Conservation (phyloP, 2,888 invertebrate genomes). For the Volucella bombylans region DNA sequence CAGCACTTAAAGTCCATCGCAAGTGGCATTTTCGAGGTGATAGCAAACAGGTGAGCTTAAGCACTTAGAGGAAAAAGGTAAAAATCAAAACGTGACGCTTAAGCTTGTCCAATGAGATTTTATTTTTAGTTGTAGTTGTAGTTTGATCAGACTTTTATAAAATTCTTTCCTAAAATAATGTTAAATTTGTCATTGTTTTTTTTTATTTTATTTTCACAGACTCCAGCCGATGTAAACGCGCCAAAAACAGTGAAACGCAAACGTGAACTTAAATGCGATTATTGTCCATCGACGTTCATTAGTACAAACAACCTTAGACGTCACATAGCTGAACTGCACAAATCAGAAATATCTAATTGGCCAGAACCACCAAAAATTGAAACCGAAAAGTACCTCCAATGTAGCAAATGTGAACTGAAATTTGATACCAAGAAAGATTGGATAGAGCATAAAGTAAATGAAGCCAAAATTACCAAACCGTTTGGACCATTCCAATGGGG, state of each 20-base stretch:
- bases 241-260: slow-evolving; percentile 79
- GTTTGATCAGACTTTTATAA: slow-evolving; percentile 27
- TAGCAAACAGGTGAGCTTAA: slow-evolving; percentile 82
- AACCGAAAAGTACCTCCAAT: slow-evolving; percentile 80
- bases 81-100: slow-evolving; percentile 69
- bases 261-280: slow-evolving; percentile 81
- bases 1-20: slow-evolving; percentile 82
- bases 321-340: slow-evolving; percentile 82
- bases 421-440: slow-evolving; percentile 81
- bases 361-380: slow-evolving; percentile 79
- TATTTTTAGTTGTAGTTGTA: slow-evolving; percentile 15
- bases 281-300: slow-evolving; percentile 82
- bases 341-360: slow-evolving; percentile 80
- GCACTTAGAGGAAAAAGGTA: slow-evolving; percentile 72
- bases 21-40: slow-evolving; percentile 83
- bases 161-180: slow-evolving; percentile 2
- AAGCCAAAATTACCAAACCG: slow-evolving; percentile 80
- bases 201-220: slow-evolving; percentile 65
- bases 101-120: slow-evolving; percentile 67
- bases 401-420: slow-evolving; percentile 79
- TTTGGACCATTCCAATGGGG: slow-evolving; percentile 82
- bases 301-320: slow-evolving; percentile 82
- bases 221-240: slow-evolving; percentile 75
- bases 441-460: slow-evolving; percentile 82
- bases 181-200: neutral